Percentiles rank a stretch among this genome's conserved stretches.
Evolutionary conservation across 2,888 invertebrate genomes (phyloP).

Genomic region (Aelia acuminata): DNA sequence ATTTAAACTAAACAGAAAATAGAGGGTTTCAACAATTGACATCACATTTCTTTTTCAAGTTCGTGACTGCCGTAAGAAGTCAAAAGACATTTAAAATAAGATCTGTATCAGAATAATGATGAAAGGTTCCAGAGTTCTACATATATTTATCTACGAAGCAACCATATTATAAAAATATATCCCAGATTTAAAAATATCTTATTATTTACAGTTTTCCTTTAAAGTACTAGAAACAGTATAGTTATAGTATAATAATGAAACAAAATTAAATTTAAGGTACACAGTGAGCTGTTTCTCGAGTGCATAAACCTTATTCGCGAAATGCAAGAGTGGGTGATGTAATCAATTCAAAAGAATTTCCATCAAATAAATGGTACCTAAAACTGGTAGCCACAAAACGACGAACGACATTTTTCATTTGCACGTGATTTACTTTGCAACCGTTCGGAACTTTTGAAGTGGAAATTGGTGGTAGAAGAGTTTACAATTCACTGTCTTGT

Average conservation of each 20-base stretch:
- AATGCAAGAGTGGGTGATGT: too few relatives aligned
- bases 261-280: too few relatives aligned
- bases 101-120: not conserved
- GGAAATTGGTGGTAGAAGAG: not conserved
- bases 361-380: not conserved
- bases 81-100: not conserved
- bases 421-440: not conserved
- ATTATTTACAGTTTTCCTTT: not conserved
- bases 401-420: not conserved
- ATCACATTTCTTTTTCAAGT: not conserved
- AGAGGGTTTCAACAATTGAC: not conserved
- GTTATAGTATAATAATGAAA: too few relatives aligned
- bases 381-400: not conserved
- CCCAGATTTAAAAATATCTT: not conserved
- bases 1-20: too few relatives aligned
- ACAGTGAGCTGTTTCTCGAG: too few relatives aligned
- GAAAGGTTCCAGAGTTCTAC: not conserved
- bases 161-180: not conserved
- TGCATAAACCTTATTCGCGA: too few relatives aligned
- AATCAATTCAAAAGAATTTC: not conserved
- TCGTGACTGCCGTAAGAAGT: not conserved
- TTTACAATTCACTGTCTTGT: not conserved
- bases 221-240: not conserved
- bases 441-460: not conserved
- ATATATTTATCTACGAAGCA: not conserved